Conservation (phyloP, 2,888 invertebrate species). For the Formica aserva region DNA sequence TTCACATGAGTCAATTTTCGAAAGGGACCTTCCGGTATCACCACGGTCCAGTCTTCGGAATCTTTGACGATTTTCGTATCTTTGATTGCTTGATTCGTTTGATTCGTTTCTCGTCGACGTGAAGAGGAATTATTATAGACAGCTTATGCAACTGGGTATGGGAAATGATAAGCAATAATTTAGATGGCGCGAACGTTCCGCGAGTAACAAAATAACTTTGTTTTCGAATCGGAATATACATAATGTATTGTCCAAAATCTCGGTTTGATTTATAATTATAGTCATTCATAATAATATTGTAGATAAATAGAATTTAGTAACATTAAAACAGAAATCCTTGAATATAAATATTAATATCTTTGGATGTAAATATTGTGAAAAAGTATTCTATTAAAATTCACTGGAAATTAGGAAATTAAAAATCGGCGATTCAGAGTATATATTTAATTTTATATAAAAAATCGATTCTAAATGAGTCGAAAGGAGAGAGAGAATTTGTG, state of each 20-base stretch:
- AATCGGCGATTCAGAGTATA: neutral
- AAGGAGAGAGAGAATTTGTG: neutral
- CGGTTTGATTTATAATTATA: neutral
- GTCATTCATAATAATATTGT: neutral
- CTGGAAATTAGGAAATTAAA: neutral
- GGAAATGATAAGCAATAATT: conserved; percentile 12
- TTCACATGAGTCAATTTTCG: neutral
- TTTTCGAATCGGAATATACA: neutral
- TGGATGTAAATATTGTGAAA: neutral
- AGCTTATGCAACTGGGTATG: neutral
- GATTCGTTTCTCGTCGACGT: neutral
- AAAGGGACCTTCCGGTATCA: neutral
- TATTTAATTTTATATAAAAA: neutral
- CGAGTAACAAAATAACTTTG: neutral
- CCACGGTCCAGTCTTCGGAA: neutral
- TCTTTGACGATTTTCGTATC: neutral
- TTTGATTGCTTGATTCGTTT: neutral
- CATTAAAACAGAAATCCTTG: neutral
- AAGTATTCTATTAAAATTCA: neutral
- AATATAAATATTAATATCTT: neutral
- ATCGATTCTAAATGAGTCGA: neutral
- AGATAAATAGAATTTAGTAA: neutral
- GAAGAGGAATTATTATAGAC: neutral
- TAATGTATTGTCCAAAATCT: neutral
- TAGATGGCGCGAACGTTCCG: neutral